These are phyloP conservation scores for Hylaeus volcanicus DNA, from an alignment of 1,140 invertebrate species.

Conservation along the genomic window DNA sequence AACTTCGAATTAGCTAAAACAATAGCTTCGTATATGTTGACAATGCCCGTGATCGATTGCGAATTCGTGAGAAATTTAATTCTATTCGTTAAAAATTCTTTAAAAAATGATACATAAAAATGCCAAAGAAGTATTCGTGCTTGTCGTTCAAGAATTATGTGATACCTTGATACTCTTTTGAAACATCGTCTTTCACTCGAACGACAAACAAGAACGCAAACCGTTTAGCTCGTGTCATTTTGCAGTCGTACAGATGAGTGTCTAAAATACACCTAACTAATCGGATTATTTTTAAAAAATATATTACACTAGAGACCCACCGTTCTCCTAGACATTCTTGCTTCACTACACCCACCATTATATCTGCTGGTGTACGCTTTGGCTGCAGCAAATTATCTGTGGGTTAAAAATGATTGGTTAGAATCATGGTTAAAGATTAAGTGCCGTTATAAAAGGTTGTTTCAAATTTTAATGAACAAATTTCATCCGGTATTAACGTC, in stretches of 20 bases:
- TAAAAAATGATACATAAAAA: background rate
- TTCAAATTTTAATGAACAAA: background rate
- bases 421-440: background rate
- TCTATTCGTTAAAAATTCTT: background rate
- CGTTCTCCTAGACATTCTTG: slow-evolving; percentile 60
- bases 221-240: background rate
- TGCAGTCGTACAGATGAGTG: background rate
- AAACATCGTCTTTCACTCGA: background rate
- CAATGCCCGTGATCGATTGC: slow-evolving; percentile 2
- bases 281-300: slow-evolving; percentile 25
- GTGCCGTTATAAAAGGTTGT: too few species aligned
- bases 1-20: slow-evolving; percentile 3
- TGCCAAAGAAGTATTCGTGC: background rate
- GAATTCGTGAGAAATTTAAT: background rate
- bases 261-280: slow-evolving; percentile 26
- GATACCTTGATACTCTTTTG: background rate
- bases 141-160: background rate
- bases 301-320: slow-evolving; percentile 32
- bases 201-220: background rate
- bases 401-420: background rate
- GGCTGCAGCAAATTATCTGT: slow-evolving; percentile 77
- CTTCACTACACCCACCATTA: slow-evolving; percentile 67
- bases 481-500: background rate
- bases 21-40: background rate
- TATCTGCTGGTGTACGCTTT: slow-evolving; percentile 76